phyloP scores from a whole-genome alignment of 2,888 invertebrate species.

The Diarsia dahlii region DNA sequence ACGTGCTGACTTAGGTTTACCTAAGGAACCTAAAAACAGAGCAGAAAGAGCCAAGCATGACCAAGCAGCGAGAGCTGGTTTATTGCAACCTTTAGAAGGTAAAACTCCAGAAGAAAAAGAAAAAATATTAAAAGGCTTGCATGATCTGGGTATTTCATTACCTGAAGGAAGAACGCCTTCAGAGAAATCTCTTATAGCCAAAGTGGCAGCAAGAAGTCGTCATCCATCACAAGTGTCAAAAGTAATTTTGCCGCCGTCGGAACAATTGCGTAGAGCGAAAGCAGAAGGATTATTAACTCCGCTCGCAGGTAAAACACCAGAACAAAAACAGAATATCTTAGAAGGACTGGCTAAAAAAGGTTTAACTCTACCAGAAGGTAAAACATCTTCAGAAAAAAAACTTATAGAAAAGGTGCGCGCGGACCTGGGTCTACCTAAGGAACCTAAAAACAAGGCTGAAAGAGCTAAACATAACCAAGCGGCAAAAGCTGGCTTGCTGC shows the following conservation, averaged over 20 bases:
- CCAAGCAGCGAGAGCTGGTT: slow-evolving; percentile 57
- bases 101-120: slow-evolving; percentile 35
- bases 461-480: slow-evolving; percentile 52
- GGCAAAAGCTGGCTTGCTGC: slow-evolving; percentile 36
- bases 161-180: slow-evolving; percentile 43
- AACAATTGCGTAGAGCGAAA: not conserved
- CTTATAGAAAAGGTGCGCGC: slow-evolving; percentile 1
- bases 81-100: slow-evolving; percentile 35
- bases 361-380: not conserved
- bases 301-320: slow-evolving; percentile 34
- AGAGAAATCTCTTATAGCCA: slow-evolving; percentile 44
- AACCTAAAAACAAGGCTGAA: slow-evolving; percentile 53
- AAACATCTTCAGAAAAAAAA: not conserved
- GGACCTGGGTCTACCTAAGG: slow-evolving; percentile 67
- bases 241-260: not conserved
- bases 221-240: not conserved
- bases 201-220: slow-evolving; percentile 19
- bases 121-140: slow-evolving; percentile 11
- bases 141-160: slow-evolving; percentile 27
- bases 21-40: slow-evolving; percentile 61
- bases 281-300: not conserved
- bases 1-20: not conserved
- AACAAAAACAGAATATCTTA: slow-evolving; percentile 67
- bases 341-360: not conserved
- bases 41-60: slow-evolving; percentile 58